A percentile compares a stretch with the other conserved stretches of the same genome.
Evolutionary conservation across 2,113 vertebrate species (phyloP).

Genomic region (Grus americana): DNA sequence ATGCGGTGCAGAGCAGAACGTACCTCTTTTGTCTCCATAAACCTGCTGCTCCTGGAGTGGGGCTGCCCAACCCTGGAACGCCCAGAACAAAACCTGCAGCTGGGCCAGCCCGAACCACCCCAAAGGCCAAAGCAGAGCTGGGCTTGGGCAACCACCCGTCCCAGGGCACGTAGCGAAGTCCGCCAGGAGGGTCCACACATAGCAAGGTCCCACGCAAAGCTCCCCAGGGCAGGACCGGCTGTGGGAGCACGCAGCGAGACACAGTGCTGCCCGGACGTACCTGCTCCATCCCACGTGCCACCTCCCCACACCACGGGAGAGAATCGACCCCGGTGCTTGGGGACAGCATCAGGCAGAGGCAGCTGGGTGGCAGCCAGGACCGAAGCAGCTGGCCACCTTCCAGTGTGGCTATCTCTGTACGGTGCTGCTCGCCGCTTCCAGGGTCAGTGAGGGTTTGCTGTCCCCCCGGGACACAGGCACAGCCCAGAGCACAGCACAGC

Average conservation of each 20-base stretch:
- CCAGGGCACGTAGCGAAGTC: neutral
- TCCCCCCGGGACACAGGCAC: neutral
- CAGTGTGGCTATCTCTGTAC: neutral
- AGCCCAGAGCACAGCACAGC: neutral
- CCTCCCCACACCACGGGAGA: neutral
- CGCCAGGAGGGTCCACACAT: neutral
- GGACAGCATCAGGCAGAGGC: neutral
- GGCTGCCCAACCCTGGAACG: accelerated
- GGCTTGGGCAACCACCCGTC: neutral
- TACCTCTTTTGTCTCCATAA: neutral
- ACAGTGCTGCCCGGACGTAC: neutral
- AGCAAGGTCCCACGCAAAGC: neutral
- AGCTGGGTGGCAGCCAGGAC: neutral
- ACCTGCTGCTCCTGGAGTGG: neutral
- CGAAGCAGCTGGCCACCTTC: neutral
- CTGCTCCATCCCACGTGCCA: neutral
- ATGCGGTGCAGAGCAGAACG: neutral
- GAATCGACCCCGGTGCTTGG: accelerated
- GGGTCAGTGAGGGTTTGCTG: neutral
- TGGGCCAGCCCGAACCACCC: neutral
- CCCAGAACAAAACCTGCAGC: neutral
- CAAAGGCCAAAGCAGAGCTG: neutral
- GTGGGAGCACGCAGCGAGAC: accelerated
- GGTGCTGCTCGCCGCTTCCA: neutral
- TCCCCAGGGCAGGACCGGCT: neutral